Evolutionary conservation across 2,113 vertebrate species (phyloP), one percentile per base, ranked within the genome.

Genomic region (Trochalopteron elliotii): DNA sequence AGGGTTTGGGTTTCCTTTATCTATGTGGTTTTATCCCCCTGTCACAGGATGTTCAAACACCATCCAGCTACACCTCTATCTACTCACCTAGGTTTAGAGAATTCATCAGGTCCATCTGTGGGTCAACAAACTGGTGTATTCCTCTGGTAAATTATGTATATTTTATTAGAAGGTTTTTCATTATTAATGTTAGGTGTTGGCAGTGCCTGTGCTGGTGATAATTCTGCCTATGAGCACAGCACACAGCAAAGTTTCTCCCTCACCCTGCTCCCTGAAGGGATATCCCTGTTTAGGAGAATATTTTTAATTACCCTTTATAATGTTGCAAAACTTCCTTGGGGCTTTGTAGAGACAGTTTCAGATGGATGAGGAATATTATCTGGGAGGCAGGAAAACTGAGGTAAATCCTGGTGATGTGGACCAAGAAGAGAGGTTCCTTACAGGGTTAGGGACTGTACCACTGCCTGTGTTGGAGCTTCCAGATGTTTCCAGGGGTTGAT

Each of bases 301-400:
- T 76, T 64, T 94, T 79, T 87, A 95, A 89, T 94, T 91, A 84
- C 65, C 80, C 53, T 64, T 75, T n/a, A 25, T 45, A 35, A 57
- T 45, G 53, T 30, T 84, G 45, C 71, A 74, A 50, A 90, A 35
- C 27, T 56, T 86, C 72, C 69, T 84, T 22, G 56, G 69, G 72
- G 86, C 61, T 94, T 83, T 78, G 60, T 13, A 71, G 69, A 63
- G 65, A 10, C 44, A 50, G 53, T 15, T 90, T 5, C 30, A 47
- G 63, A 69, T 27, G 55, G 50, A 57, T 44, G 67, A 77, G 17
- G 47, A 63, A 47, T 47, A 14, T 74, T 35, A 19, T 44, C 18
- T 83, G 35, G 11, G 71, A 90, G 47, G 4, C 27, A 30, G 40
- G 60, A 75, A 23, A 78, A 44, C 37, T 23, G 76, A 8, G 70